Conservation (phyloP, 1,140 invertebrate genomes). For the Leptonema lineaticorne region DNA sequence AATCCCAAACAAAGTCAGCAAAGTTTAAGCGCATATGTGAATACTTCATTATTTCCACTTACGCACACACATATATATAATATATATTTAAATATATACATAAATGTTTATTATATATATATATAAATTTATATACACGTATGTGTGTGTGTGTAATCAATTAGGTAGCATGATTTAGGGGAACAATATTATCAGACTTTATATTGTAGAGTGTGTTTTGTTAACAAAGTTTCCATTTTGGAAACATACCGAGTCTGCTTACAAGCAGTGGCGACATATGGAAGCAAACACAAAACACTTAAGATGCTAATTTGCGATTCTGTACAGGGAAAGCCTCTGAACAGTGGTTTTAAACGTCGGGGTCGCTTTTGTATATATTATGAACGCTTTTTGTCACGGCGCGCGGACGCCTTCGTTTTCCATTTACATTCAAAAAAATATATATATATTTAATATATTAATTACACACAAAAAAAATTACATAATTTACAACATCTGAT, state of each 20-base stretch:
- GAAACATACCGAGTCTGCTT: constrained; percentile 32
- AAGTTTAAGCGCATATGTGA: neutral
- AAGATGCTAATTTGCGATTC: constrained; percentile 33
- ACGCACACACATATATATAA: too few species aligned
- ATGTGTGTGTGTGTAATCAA: constrained; percentile 29
- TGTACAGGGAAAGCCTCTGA: constrained; percentile 21
- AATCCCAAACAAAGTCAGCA: constrained; percentile 5
- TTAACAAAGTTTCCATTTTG: constrained; percentile 33
- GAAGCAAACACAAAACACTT: constrained; percentile 31
- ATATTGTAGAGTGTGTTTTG: constrained; percentile 32
- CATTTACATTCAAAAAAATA: too few species aligned
- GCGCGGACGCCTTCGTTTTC: too few species aligned
- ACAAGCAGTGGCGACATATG: constrained; percentile 30
- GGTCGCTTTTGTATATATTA: too few species aligned
- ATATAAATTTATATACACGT: neutral
- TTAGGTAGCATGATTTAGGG: constrained; percentile 31
- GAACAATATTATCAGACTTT: constrained; percentile 32
- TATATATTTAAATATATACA: too few species aligned
- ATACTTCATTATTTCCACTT: too few species aligned
- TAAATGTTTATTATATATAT: neutral
- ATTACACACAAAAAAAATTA: too few species aligned
- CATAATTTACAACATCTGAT: too few species aligned
- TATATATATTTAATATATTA: too few species aligned
- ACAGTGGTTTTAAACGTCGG: neutral
- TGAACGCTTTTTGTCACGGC: too few species aligned